Percentiles rank a stretch among this genome's conserved stretches.
Evolutionary conservation across 1,140 invertebrate species (phyloP).

Genomic region (Zaprionus ornatus): DNA sequence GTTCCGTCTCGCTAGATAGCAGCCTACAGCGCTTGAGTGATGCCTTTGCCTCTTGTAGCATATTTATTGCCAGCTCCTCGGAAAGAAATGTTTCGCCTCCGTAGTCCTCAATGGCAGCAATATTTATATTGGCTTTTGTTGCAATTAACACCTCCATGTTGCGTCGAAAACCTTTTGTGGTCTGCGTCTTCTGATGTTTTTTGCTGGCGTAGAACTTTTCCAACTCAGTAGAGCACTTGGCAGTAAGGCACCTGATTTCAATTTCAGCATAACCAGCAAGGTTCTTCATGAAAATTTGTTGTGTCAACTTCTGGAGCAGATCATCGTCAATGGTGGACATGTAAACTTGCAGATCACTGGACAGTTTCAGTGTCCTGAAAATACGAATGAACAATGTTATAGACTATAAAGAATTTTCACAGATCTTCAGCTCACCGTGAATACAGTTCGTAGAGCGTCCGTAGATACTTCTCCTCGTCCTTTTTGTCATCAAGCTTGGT

Average conservation of each 20-base stretch:
- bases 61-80: constrained; percentile 96
- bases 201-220: constrained; percentile 96
- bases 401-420: background rate
- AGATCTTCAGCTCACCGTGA: constrained; percentile 85
- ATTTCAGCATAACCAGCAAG: constrained; percentile 89
- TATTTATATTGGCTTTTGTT: constrained; percentile 95
- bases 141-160: constrained; percentile 97
- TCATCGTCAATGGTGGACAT: constrained; percentile 92
- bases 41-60: constrained; percentile 95
- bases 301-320: constrained; percentile 91
- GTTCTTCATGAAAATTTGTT: constrained; percentile 93
- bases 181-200: constrained; percentile 97
- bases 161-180: constrained; percentile 94
- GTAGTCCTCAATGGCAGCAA: constrained; percentile 97
- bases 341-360: constrained; percentile 88
- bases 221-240: constrained; percentile 90
- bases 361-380: constrained; percentile 88
- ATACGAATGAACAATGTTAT: background rate
- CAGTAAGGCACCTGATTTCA: constrained; percentile 91
- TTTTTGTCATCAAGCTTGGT: constrained; percentile 90
- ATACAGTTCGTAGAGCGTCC: constrained; percentile 95
- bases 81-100: constrained; percentile 98
- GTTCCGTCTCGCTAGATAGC: constrained; percentile 91
- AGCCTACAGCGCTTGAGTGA: constrained; percentile 95
- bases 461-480: constrained; percentile 94